Conservation (phyloP, 2,888 invertebrate species). For the Hyposoter dolosus region DNA sequence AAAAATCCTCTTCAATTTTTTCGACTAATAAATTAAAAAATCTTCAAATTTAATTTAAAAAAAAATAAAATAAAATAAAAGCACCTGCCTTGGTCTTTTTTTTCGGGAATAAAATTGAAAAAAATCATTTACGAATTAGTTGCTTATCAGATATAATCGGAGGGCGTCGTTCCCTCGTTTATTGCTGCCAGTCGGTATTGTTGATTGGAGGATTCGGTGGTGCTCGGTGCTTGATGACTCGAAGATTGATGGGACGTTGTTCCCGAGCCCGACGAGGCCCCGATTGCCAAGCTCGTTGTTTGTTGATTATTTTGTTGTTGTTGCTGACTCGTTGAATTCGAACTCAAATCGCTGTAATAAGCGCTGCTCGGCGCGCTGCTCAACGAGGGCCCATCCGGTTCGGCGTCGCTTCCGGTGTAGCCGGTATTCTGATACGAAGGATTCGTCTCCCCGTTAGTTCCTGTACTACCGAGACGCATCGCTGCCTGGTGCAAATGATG, state of each 20-base stretch:
- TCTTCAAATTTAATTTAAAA: background rate
- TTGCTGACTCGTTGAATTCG: slow-evolving; percentile 81
- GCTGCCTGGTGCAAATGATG: slow-evolving; percentile 77
- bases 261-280: slow-evolving; percentile 38
- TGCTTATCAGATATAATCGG: slow-evolving; percentile 81
- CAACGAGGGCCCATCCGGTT: slow-evolving; percentile 86
- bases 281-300: slow-evolving; percentile 47
- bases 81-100: background rate
- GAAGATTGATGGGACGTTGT: slow-evolving; percentile 66
- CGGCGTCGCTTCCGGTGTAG: slow-evolving; percentile 86
- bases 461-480: slow-evolving; percentile 69
- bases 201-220: slow-evolving; percentile 45
- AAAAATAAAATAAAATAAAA: background rate
- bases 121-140: slow-evolving; percentile 44
- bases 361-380: slow-evolving; percentile 90
- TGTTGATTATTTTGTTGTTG: slow-evolving; percentile 60
- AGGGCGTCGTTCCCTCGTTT: slow-evolving; percentile 81
- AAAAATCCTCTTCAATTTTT: background rate
- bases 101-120: background rate
- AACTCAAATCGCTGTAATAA: slow-evolving; percentile 89
- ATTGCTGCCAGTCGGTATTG: slow-evolving; percentile 83
- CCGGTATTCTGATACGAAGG: slow-evolving; percentile 91
- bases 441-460: slow-evolving; percentile 76
- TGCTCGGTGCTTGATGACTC: slow-evolving; percentile 66
- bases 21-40: background rate